Percentiles rank a stretch among this genome's conserved stretches.
These are phyloP conservation scores for Odontocolon sp. DNA, from an alignment of 2,888 invertebrate genomes.

Conservation along the genomic window DNA sequence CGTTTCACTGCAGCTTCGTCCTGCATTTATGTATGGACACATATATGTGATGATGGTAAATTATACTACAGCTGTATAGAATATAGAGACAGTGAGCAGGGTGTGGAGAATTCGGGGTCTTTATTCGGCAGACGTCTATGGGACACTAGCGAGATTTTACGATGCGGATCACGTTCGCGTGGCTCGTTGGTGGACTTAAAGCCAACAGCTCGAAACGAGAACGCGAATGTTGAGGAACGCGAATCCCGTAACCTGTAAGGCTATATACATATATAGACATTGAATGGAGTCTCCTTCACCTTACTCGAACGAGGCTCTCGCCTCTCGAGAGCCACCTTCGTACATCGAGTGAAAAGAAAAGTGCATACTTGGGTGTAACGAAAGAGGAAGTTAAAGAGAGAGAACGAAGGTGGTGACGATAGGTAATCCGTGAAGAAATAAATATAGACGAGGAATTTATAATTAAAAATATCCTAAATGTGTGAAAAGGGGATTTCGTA, in stretches of 20 bases:
- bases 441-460: too few relatives aligned
- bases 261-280: slow-evolving; percentile 53
- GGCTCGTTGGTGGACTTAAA: slow-evolving; percentile 53
- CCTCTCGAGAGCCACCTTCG: slow-evolving; percentile 28
- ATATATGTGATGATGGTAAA: too few relatives aligned
- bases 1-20: too few relatives aligned
- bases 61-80: slow-evolving; percentile 8
- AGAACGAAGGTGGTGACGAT: too few relatives aligned
- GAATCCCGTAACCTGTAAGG: too few relatives aligned
- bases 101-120: slow-evolving; percentile 34
- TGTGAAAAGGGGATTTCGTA: too few relatives aligned
- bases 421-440: too few relatives aligned
- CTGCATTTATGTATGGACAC: too few relatives aligned
- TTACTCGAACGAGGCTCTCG: slow-evolving; percentile 40
- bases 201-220: slow-evolving; percentile 41
- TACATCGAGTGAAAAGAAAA: slow-evolving; percentile 11
- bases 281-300: slow-evolving; percentile 47
- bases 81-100: slow-evolving; percentile 14
- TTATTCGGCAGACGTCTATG: slow-evolving; percentile 9
- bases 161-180: slow-evolving; percentile 57
- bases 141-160: slow-evolving; percentile 24
- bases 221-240: slow-evolving; percentile 31
- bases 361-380: too few relatives aligned
- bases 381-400: too few relatives aligned
- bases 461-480: too few relatives aligned